phyloP scores from a whole-genome alignment of 1,140 invertebrate species.

The Ceratina japonica region DNA sequence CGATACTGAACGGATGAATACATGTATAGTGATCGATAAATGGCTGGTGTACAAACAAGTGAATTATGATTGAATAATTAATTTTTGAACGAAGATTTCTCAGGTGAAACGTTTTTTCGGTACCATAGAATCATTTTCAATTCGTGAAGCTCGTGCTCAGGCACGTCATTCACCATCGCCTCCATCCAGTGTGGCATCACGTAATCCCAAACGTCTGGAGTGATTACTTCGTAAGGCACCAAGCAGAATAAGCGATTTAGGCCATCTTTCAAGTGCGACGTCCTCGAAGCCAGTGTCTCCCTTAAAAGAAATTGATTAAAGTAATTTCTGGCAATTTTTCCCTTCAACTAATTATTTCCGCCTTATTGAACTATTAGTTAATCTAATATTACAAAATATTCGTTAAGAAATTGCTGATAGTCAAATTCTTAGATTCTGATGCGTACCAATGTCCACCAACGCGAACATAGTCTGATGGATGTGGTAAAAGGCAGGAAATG shows the following conservation, averaged over 20 bases:
- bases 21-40: neutral
- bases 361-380: too few relatives aligned
- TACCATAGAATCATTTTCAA: conserved; percentile 94
- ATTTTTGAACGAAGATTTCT: too few relatives aligned
- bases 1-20: neutral
- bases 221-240: conserved; percentile 98
- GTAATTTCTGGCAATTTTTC: too few relatives aligned
- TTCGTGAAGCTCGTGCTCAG: conserved; percentile 94
- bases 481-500: conserved; percentile 90
- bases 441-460: conserved; percentile 95
- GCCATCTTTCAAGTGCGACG: conserved; percentile 97
- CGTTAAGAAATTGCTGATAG: too few relatives aligned
- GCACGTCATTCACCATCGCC: conserved; percentile 96
- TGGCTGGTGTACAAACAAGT: too few relatives aligned
- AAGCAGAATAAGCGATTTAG: conserved; percentile 95
- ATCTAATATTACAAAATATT: too few relatives aligned
- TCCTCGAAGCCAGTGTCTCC: conserved; percentile 93
- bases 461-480: conserved; percentile 93
- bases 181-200: conserved; percentile 99
- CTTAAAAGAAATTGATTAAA: conserved; percentile 73
- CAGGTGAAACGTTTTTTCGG: neutral
- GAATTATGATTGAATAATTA: too few relatives aligned
- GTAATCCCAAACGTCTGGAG: conserved; percentile 96
- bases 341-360: too few relatives aligned
- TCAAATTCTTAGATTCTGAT: too few relatives aligned